Evolutionary conservation across 1,140 invertebrate species (phyloP).

Genomic region (Tribolium madens): DNA sequence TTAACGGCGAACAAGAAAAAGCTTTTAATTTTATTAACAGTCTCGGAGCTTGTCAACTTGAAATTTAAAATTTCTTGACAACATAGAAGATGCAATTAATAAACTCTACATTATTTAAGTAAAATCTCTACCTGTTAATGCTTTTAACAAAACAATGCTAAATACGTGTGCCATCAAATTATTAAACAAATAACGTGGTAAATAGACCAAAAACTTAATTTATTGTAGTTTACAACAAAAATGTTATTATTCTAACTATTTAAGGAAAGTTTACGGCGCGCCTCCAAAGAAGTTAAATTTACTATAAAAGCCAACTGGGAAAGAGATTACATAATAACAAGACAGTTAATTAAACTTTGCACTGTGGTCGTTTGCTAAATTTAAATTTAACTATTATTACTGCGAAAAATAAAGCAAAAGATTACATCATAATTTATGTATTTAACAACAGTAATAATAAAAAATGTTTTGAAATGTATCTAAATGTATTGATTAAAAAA

Average conservation of each 20-base stretch:
- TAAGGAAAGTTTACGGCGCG: not conserved
- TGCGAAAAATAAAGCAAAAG: not conserved
- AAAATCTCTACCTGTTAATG: too few relatives aligned
- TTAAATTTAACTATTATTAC: not conserved
- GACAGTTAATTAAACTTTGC: conserved; percentile 23
- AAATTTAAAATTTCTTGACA: conserved; percentile 10
- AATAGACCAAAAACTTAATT: too few relatives aligned
- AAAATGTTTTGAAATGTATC: too few relatives aligned
- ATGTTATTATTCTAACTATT: not conserved
- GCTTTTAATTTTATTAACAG: conserved; percentile 24
- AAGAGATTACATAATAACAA: conserved; percentile 21
- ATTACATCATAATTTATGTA: too few relatives aligned
- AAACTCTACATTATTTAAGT: too few relatives aligned
- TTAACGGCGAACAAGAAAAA: conserved; percentile 1
- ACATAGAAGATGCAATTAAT: not conserved
- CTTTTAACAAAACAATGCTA: too few relatives aligned
- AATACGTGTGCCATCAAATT: too few relatives aligned
- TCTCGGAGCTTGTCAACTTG: not conserved
- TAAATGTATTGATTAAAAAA: too few relatives aligned
- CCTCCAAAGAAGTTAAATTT: not conserved
- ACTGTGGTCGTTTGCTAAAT: not conserved
- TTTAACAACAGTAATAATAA: too few relatives aligned
- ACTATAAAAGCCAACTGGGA: not conserved
- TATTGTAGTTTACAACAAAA: too few relatives aligned
- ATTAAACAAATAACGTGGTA: too few relatives aligned